Evolutionary conservation across 1,140 invertebrate species (phyloP), one percentile per base, ranked within the genome.

Genomic region (Vollenhovia emeryi): DNA sequence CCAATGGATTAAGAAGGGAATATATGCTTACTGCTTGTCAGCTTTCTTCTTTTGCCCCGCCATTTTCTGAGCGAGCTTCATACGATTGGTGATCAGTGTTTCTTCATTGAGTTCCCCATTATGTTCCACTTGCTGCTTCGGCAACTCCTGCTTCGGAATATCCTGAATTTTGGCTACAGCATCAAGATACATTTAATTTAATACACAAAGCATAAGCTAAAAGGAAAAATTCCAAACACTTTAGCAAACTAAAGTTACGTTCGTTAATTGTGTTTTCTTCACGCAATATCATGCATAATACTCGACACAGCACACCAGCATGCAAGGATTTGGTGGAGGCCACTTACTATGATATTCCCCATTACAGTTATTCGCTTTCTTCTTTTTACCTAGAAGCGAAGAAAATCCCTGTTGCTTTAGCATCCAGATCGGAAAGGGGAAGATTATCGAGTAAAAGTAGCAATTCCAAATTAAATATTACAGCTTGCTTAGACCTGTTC

Each of bases 51-150:
- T 96, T 76, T 96, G 96, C 18, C 95, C 95, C n/a, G 95, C 95
- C 71, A 97, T 95, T 92, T 97, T 97, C 87, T 97, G 96, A 8
- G 96, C 96, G 78, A 98, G 94, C 93, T 97, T 97, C 18, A 96
- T 95, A 83, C 97, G 95, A 93, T 97, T 97, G 57, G 96, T 96
- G 1, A 96, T 95, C 9, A 97, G 95, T 48, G 96, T 94, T 73
- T 97, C 96, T 86, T 97, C 96, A 59, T 95, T 95, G 4, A 95
- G 84, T 62, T 95, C 92, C 64, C 95, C 95, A 90, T 96, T 95
- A 36, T 68, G 84, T 83, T 87, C 60, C 36, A 79, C 90, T 87
- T 82, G 95, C 89, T 85, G 92, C 92, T 92, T 92, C 6, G 86
- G 78, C 15, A 87, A 74, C 76, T 93, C 93, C 18, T 93, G 92